A percentile compares a stretch with the other conserved stretches of the same genome.
Evolutionary conservation across 2,888 invertebrate genomes (phyloP).

Genomic region (Altica lythri): DNA sequence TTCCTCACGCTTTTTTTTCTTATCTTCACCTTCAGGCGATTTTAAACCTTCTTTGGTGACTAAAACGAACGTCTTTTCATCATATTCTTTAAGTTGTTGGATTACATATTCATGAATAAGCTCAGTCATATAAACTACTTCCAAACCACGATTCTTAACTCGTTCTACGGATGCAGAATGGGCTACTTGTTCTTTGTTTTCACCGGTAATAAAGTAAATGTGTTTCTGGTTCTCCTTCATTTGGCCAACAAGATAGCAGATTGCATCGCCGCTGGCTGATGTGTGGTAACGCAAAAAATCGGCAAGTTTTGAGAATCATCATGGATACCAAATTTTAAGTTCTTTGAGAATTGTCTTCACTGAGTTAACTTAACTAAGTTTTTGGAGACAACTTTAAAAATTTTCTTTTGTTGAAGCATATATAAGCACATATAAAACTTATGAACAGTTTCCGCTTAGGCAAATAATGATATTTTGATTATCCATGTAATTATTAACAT

Average conservation of each 20-base stretch:
- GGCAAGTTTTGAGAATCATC: conserved; percentile 89
- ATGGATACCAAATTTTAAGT: conserved; percentile 95
- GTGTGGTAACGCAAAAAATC: conserved; percentile 92
- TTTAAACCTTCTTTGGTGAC: conserved; percentile 98
- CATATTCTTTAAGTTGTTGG: conserved; percentile 97
- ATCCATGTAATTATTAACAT: no score
- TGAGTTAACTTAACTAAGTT: conserved; percentile 97
- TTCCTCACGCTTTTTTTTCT: conserved; percentile 96
- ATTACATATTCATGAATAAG: conserved; percentile 99
- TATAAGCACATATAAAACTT: no score
- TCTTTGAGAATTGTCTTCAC: conserved; percentile 99
- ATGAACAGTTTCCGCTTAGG: no score
- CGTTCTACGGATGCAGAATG: conserved; percentile 98
- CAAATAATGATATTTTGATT: no score
- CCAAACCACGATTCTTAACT: conserved; percentile 96
- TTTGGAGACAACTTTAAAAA: conserved; percentile 98
- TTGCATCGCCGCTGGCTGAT: conserved; percentile 92
- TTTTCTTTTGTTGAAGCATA: conserved; percentile 99
- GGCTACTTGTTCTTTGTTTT: conserved; percentile 89
- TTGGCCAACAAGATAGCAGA: conserved; percentile 88
- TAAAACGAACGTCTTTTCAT: conserved; percentile 93
- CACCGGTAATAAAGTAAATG: conserved; percentile 98
- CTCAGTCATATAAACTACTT: conserved; percentile 98
- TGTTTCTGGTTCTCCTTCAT: conserved; percentile 99
- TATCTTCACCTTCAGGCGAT: conserved; percentile 94